phyloP scores from a whole-genome alignment of 2,113 vertebrate genomes.

The Sturnus vulgaris region DNA sequence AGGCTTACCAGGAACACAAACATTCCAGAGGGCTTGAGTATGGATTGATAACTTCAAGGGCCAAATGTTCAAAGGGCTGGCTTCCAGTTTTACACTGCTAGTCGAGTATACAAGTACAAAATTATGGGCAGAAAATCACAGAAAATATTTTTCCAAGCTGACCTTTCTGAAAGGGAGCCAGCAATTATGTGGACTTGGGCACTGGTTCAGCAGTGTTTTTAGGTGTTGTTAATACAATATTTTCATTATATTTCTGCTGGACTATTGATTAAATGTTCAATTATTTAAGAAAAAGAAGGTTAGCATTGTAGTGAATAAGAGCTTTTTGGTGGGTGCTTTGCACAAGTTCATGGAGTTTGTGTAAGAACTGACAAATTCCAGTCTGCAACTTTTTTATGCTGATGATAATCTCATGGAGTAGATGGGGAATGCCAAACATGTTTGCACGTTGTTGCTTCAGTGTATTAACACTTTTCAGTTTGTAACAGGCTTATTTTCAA shows the following conservation, averaged over 20 bases:
- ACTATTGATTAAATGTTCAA: conserved; percentile 28
- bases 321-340: not conserved
- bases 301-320: not conserved
- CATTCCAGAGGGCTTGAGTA: not conserved
- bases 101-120: not conserved
- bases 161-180: conserved; percentile 42
- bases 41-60: not conserved
- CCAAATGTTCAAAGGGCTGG: conserved; percentile 11
- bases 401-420: not conserved
- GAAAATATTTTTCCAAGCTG: conserved; percentile 9
- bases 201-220: conserved; percentile 16
- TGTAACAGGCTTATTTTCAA: not conserved
- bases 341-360: not conserved
- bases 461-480: not conserved
- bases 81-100: conserved; percentile 6
- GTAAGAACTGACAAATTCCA: not conserved
- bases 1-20: not conserved
- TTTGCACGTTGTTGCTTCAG: not conserved
- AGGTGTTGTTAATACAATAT: conserved; percentile 37
- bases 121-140: conserved; percentile 41
- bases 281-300: not conserved
- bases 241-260: conserved; percentile 14
- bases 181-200: conserved; percentile 21
- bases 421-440: not conserved
- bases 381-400: not conserved